Evolutionary conservation across 2,113 vertebrate species (phyloP).

Genomic region (Myanophis thanlyinensis): DNA sequence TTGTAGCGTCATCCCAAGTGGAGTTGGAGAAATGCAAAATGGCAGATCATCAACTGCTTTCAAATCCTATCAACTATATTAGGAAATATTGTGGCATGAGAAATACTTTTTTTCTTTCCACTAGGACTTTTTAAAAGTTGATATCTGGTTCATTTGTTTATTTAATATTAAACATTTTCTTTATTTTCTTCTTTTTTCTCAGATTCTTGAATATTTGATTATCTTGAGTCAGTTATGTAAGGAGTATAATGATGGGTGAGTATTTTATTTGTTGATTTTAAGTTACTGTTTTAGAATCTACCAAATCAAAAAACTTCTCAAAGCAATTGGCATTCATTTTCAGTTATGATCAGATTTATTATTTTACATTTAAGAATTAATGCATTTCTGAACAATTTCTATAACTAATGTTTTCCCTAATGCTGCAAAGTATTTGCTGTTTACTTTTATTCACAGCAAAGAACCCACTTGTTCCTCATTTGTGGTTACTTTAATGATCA

Average conservation of each 20-base stretch:
- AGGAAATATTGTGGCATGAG: too few relatives aligned
- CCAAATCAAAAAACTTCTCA: not conserved
- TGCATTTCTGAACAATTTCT: not conserved
- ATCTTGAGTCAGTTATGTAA: constrained; percentile 62
- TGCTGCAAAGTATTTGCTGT: not conserved
- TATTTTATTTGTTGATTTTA: not conserved
- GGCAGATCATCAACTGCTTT: not conserved
- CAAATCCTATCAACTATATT: not conserved
- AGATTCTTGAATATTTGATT: not conserved
- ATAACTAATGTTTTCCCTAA: not conserved
- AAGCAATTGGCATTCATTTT: not conserved
- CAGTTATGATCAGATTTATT: not conserved
- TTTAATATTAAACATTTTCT: not conserved
- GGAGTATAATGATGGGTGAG: constrained; percentile 65
- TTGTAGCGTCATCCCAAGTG: not conserved
- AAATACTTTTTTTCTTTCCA: not conserved
- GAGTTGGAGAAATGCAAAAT: not conserved
- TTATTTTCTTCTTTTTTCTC: not conserved
- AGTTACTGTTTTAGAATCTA: not conserved
- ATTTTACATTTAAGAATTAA: not conserved
- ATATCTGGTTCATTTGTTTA: not conserved
- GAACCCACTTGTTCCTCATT: not conserved
- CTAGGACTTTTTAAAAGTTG: not conserved
- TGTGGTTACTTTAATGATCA: not conserved
- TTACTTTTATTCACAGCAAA: not conserved